phyloP scores from a whole-genome alignment of 2,797 vertebrate species.

The Pangasius krempfi region DNA sequence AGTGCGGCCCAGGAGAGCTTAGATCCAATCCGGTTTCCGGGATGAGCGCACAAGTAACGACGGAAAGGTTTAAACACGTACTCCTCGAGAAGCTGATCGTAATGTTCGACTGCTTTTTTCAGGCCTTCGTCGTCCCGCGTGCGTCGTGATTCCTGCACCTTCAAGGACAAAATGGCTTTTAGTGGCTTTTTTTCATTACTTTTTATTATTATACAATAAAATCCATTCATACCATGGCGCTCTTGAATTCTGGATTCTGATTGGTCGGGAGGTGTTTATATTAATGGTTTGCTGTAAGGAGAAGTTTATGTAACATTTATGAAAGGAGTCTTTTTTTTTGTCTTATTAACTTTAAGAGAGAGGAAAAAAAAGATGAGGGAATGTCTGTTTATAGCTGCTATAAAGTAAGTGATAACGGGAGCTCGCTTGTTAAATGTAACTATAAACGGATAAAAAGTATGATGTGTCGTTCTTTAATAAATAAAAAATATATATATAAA shows the following conservation, averaged over 20 bases:
- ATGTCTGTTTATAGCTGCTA: background rate
- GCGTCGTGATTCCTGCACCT: conserved; percentile 84
- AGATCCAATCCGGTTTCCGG: background rate
- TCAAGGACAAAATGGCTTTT: conserved; percentile 21
- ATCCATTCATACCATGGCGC: background rate
- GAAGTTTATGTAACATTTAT: background rate
- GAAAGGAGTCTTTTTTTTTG: background rate
- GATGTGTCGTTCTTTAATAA: too few relatives aligned
- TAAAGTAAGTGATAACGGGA: background rate
- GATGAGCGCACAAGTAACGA: background rate
- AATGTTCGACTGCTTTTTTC: conserved; percentile 84
- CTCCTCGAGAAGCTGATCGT: conserved; percentile 87
- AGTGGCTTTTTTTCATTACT: too few relatives aligned
- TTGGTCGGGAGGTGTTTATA: background rate
- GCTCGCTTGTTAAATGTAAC: background rate
- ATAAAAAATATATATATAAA: too few relatives aligned
- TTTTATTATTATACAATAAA: background rate
- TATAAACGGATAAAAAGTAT: background rate
- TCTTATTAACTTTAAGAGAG: background rate
- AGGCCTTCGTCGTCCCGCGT: conserved; percentile 82
- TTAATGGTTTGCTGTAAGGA: background rate
- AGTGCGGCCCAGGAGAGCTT: background rate
- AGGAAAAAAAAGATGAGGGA: too few relatives aligned
- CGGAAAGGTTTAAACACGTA: conserved; percentile 56
- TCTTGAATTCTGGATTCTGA: background rate